phyloP scores from a whole-genome alignment of 2,888 invertebrate species.

The Scelioninae gen. 1 region DNA sequence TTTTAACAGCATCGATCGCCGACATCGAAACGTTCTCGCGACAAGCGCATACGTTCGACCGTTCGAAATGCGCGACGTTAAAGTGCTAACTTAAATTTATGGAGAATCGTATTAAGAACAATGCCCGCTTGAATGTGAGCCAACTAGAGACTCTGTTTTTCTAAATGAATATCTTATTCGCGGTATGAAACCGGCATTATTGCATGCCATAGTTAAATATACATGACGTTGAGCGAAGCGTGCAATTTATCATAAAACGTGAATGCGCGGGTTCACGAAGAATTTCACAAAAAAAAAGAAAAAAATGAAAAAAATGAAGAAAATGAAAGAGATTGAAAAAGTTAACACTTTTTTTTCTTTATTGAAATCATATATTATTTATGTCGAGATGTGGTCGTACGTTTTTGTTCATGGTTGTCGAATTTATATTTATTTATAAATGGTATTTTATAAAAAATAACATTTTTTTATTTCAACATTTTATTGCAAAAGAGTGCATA shows the following conservation, averaged over 20 bases:
- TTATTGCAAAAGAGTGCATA: too few relatives aligned
- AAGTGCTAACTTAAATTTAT: slow-evolving; percentile 65
- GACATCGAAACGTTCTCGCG: slow-evolving; percentile 49
- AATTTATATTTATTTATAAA: too few relatives aligned
- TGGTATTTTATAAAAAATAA: too few relatives aligned
- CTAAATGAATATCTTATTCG: slow-evolving; percentile 68
- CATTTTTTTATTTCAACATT: not conserved
- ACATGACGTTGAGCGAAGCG: slow-evolving; percentile 51
- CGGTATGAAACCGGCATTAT: slow-evolving; percentile 59
- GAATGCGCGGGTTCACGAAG: slow-evolving; percentile 9
- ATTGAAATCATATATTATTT: not conserved
- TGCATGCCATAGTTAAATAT: slow-evolving; percentile 58
- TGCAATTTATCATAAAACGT: slow-evolving; percentile 59
- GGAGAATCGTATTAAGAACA: slow-evolving; percentile 67
- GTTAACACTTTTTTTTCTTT: not conserved
- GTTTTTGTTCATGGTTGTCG: not conserved
- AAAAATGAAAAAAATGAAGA: not conserved
- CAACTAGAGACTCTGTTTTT: slow-evolving; percentile 62
- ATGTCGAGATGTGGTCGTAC: not conserved
- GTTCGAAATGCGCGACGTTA: slow-evolving; percentile 52
- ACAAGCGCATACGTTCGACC: slow-evolving; percentile 25
- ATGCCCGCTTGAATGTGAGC: slow-evolving; percentile 64
- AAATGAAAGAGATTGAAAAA: slow-evolving; percentile 11
- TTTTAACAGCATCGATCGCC: slow-evolving; percentile 49
- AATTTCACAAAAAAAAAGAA: slow-evolving; percentile 12